Percentiles rank a stretch among this genome's conserved stretches.
phyloP scores from a whole-genome alignment of 2,797 vertebrate species.

The Enteromius trimaculatus region DNA sequence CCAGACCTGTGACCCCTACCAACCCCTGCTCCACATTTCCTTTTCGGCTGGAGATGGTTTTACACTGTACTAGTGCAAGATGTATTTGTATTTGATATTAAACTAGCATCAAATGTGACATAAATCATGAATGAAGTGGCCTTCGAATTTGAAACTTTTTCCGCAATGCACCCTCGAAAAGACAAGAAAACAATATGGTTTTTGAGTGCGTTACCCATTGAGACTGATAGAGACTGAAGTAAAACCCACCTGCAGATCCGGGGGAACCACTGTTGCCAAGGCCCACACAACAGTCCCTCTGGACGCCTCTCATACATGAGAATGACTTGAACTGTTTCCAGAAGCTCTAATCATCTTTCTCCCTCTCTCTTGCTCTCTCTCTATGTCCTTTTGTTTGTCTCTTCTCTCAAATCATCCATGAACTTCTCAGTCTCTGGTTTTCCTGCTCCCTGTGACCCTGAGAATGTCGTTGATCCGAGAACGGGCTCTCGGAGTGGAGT shows the following conservation, averaged over 20 bases:
- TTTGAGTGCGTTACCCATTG: constrained; percentile 54
- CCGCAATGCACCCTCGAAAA: constrained; percentile 51
- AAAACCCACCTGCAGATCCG: constrained; percentile 73
- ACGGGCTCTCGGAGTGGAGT: constrained; percentile 22
- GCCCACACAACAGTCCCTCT: constrained; percentile 60
- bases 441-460: constrained; percentile 40
- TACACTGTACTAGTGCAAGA: constrained; percentile 71
- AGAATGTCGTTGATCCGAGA: constrained; percentile 47
- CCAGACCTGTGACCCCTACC: constrained; percentile 63
- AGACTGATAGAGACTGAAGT: constrained; percentile 61
- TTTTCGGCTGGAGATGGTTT: constrained; percentile 65
- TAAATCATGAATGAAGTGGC: constrained; percentile 67
- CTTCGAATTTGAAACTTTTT: constrained; percentile 62
- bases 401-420: constrained; percentile 63
- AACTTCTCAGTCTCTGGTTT: constrained; percentile 51
- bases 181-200: constrained; percentile 71
- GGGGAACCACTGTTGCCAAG: constrained; percentile 57
- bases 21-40: constrained; percentile 64
- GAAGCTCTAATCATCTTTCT: constrained; percentile 64
- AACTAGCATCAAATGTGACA: constrained; percentile 72
- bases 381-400: constrained; percentile 53
- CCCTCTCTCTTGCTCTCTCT: constrained; percentile 48
- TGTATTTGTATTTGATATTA: constrained; percentile 73
- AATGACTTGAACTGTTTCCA: constrained; percentile 71
- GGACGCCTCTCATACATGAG: constrained; percentile 67